Base-by-base conservation (phyloP, 37 sponge, comb jelly and placozoan genomes). In the Tethya wilhelma region DNA sequence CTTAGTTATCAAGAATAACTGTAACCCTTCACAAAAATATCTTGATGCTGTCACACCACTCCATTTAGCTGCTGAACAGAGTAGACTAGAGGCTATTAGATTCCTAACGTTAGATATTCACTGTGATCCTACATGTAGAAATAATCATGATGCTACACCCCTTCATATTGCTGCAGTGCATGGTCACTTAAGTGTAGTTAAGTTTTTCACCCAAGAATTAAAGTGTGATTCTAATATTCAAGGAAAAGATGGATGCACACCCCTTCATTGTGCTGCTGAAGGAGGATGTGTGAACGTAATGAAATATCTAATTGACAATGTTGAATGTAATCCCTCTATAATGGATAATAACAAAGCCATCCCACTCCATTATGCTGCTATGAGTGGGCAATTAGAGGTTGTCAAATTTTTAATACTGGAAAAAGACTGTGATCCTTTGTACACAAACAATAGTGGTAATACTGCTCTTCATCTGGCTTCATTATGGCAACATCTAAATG, bases 391-490 rank as follows among this genome's bases (percentile, higher is more conserved):
- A 2, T 1, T 72, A 26, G 56, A 43, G 1, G 5, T 44, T 9
- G 3, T 72, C 8, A 46, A 72, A 46, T 46, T 30, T 33, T 31
- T 72, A 17, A 72, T 49, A 6, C 17, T 25, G n/a, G 56, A 46
- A 33, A 3, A 45, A 44, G 0, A 72, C 73, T 72, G 56, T 28
- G 34, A 31, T 49, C 73, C 55, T 9, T 12, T 46, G 12, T 30
- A 17, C 56, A 55, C 1, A 29, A 32, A 72, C 30, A 46, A 72
- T 9, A 12, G 3, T 29, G 32, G 29, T 26, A 31, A 53, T 7
- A 72, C 73, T n/a, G 28, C 73, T 11, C 56, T 72, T 25, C 55
- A 72, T 9, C 20, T 20, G 3, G 53, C 73, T n/a, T n/a, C n/a
- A n/a, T n/a, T 31, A 7, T 31, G 34, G 29, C 38, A 38, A 20